Evolutionary conservation across 2,113 vertebrate genomes (phyloP).

Genomic region (Cynopterus brachyotis): DNA sequence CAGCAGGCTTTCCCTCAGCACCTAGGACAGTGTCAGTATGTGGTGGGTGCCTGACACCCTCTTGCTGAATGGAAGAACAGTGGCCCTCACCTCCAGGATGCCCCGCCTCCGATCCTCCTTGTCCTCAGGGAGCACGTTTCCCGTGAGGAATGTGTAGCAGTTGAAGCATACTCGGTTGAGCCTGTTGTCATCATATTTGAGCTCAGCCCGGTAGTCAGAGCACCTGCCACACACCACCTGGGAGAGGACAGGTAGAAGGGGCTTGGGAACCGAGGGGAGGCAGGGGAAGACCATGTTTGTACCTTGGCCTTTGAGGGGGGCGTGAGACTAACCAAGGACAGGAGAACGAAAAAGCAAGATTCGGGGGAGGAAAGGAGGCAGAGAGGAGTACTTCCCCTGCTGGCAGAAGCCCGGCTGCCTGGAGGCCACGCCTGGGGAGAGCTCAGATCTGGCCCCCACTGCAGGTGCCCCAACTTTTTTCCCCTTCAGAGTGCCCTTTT

Average conservation of each 20-base stretch:
- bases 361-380: neutral
- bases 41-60: fast-evolving
- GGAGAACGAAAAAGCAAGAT: neutral
- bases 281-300: fast-evolving
- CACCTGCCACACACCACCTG: constrained; percentile 87
- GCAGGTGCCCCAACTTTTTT: neutral
- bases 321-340: neutral
- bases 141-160: constrained; percentile 82
- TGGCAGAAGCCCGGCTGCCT: neutral
- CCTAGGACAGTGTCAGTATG: neutral
- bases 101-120: constrained; percentile 78
- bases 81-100: constrained; percentile 83
- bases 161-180: constrained; percentile 81
- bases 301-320: neutral
- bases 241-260: neutral
- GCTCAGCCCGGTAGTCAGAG: constrained; percentile 80
- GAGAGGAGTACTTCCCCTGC: neutral
- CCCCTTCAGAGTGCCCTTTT: no score
- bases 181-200: constrained; percentile 81
- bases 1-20: fast-evolving
- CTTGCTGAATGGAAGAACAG: fast-evolving
- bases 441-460: neutral
- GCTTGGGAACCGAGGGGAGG: neutral
- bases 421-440: neutral
- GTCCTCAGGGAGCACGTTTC: constrained; percentile 54